Evolutionary conservation across 2,113 vertebrate genomes (phyloP).

Genomic region (Alosa alosa): DNA sequence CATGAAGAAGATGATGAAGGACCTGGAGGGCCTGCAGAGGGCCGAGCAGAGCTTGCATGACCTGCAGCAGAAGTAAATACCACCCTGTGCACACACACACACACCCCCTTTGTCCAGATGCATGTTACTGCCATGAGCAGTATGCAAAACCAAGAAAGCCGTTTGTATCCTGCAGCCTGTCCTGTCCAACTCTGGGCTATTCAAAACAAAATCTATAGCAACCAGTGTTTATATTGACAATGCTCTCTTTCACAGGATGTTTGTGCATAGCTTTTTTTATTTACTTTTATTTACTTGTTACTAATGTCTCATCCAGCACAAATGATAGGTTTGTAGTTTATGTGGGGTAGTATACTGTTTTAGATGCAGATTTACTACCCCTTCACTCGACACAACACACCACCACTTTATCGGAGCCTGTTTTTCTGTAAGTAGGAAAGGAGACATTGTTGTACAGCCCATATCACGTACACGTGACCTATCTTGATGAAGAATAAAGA

Average conservation of each 20-base stretch:
- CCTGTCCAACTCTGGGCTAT: not conserved
- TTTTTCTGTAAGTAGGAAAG: not conserved
- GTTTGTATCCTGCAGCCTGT: not conserved
- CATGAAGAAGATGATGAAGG: slow-evolving; percentile 99
- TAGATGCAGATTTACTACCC: not conserved
- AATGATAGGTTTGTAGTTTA: not conserved
- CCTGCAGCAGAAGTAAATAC: slow-evolving; percentile 87
- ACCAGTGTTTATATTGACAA: not conserved
- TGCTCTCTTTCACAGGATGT: not conserved
- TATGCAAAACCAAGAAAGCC: not conserved
- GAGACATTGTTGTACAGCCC: not conserved
- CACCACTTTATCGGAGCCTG: not conserved
- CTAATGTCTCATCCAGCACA: not conserved
- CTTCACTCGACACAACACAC: not conserved
- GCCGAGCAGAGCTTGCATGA: slow-evolving; percentile 96
- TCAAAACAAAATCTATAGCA: not conserved
- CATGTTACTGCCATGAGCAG: not conserved
- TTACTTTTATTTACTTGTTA: not conserved
- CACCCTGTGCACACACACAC: not conserved
- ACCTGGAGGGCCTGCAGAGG: slow-evolving; percentile 93
- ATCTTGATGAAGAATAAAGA: not conserved
- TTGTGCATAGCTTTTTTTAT: not conserved
- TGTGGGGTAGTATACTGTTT: not conserved
- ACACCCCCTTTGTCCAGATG: not conserved
- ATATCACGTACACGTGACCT: not conserved